Conservation (phyloP, 1,140 invertebrate species). For the Megalonaias nervosa region DNA sequence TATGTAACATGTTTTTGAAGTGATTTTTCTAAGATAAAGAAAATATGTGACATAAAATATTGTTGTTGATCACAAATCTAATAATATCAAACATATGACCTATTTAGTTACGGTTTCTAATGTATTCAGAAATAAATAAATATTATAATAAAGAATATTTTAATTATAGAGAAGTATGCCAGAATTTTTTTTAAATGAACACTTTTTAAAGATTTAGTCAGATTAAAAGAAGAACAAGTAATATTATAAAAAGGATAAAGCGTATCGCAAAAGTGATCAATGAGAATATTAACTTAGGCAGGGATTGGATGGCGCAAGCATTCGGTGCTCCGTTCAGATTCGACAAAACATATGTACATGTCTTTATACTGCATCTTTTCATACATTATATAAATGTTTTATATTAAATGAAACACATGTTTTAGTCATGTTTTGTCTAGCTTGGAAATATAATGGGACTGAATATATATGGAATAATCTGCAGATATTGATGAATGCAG, state of each 20-base stretch:
- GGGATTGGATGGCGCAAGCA: background rate
- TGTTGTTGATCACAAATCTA: background rate
- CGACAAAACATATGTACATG: background rate
- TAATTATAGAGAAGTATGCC: background rate
- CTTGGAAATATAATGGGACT: background rate
- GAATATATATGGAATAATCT: slow-evolving; percentile 6
- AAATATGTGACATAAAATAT: background rate
- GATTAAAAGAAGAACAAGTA: too few species aligned
- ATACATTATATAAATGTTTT: background rate
- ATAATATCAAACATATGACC: too few species aligned
- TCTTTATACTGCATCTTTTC: background rate
- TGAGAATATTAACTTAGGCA: background rate
- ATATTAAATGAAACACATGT: background rate
- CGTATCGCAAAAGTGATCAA: too few species aligned
- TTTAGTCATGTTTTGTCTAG: too few species aligned
- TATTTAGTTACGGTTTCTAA: slow-evolving; percentile 5
- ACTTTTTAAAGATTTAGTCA: too few species aligned
- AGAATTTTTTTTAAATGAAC: too few species aligned
- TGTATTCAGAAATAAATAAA: background rate
- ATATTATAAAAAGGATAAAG: too few species aligned
- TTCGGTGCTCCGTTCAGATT: background rate
- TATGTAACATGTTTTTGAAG: background rate
- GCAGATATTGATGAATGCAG: slow-evolving; percentile 45
- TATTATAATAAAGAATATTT: background rate
- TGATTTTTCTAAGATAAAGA: background rate